These are phyloP conservation scores for Piprites chloris DNA, from an alignment of 2,113 vertebrate species.

Conservation along the genomic window DNA sequence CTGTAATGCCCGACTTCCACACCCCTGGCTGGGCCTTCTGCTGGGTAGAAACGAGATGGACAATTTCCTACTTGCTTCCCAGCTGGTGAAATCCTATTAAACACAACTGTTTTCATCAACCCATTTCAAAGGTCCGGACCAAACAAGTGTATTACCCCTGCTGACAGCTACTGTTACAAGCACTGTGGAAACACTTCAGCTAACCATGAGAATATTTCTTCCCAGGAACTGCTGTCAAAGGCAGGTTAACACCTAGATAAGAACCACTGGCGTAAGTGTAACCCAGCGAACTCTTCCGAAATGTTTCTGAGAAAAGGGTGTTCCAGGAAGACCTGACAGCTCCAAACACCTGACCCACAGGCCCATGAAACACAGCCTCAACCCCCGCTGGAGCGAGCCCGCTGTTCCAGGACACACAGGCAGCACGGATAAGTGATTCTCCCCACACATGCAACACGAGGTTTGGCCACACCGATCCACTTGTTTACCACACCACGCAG, in stretches of 20 bases:
- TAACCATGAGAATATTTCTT: neutral
- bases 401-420: neutral
- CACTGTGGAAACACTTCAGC: neutral
- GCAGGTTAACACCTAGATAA: neutral
- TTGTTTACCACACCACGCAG: accelerated
- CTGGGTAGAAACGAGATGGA: neutral
- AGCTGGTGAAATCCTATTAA: neutral
- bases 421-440: accelerated
- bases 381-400: too few relatives aligned
- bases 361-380: neutral
- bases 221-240: neutral
- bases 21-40: neutral
- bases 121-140: neutral
- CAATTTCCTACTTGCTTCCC: neutral
- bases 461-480: neutral
- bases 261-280: neutral
- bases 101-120: neutral
- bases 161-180: neutral
- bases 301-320: neutral
- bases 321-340: neutral
- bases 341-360: neutral
- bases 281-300: neutral
- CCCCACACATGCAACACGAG: neutral
- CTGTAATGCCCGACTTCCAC: neutral
- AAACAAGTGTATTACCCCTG: neutral